These are phyloP conservation scores for Eupeodes corollae DNA, from an alignment of 1,140 invertebrate species.

Conservation along the genomic window DNA sequence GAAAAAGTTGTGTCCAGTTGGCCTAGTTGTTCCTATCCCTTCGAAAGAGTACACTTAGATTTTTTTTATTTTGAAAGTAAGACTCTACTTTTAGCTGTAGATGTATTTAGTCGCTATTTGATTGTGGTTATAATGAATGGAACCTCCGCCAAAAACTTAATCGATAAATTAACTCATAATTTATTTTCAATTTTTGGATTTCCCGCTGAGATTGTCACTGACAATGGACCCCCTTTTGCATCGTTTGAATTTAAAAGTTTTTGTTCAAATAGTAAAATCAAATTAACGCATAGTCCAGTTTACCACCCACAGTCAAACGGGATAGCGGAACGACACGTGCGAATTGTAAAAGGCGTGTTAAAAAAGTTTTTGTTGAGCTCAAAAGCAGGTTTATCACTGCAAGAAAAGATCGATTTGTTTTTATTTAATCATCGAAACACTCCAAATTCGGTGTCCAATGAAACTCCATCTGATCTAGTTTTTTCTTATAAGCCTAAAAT, in stretches of 20 bases:
- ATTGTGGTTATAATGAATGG: slow-evolving; percentile 1
- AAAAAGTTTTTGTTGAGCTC: not conserved
- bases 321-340: slow-evolving; percentile 13
- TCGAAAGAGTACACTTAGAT: slow-evolving; percentile 13
- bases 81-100: slow-evolving; percentile 26
- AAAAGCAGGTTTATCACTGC: not conserved
- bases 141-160: slow-evolving; percentile 5
- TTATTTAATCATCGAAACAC: slow-evolving; percentile 11
- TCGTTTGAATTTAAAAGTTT: slow-evolving; percentile 16
- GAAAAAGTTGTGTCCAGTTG: slow-evolving; percentile 2
- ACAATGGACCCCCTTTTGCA: slow-evolving; percentile 22
- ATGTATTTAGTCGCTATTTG: no score
- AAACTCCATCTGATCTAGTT: no score
- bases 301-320: slow-evolving; percentile 17
- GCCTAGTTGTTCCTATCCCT: slow-evolving; percentile 1
- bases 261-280: slow-evolving; percentile 14
- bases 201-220: slow-evolving; percentile 14
- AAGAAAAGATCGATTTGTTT: slow-evolving; percentile 10
- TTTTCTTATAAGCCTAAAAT: no score
- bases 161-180: slow-evolving; percentile 9
- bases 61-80: slow-evolving; percentile 7
- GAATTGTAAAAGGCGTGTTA: slow-evolving; percentile 15
- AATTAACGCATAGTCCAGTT: slow-evolving; percentile 11
- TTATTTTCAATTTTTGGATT: slow-evolving; percentile 17
- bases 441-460: not conserved